phyloP scores from a whole-genome alignment of 2,888 invertebrate species.

The Leptinotarsa haldemani region DNA sequence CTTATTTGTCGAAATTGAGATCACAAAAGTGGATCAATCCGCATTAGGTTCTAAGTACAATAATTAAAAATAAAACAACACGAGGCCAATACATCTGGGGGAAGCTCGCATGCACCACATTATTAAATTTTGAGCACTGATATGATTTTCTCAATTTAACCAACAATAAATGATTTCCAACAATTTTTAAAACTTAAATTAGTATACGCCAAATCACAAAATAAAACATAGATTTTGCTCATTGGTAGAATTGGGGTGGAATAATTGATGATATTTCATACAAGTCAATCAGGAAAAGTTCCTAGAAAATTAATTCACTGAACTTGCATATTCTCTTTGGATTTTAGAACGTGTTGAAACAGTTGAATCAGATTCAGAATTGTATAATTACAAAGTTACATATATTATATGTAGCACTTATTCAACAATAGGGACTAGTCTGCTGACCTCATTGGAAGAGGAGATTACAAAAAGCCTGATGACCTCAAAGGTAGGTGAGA shows the following conservation, averaged over 20 bases:
- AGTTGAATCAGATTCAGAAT: too few relatives aligned
- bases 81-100: constrained; percentile 28
- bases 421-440: too few relatives aligned
- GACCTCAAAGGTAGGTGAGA: too few relatives aligned
- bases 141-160: constrained; percentile 40
- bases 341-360: too few relatives aligned
- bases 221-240: not conserved
- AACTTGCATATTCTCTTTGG: too few relatives aligned
- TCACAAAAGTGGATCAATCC: constrained; percentile 55
- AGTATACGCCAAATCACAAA: constrained; percentile 16
- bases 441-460: too few relatives aligned
- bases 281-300: too few relatives aligned
- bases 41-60: constrained; percentile 50
- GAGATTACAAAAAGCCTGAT: too few relatives aligned
- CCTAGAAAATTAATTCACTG: too few relatives aligned
- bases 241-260: not conserved
- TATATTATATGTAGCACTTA: too few relatives aligned
- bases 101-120: constrained; percentile 52
- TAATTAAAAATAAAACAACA: constrained; percentile 33
- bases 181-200: not conserved
- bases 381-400: too few relatives aligned
- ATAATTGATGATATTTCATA: not conserved
- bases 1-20: constrained; percentile 59
- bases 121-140: constrained; percentile 50
- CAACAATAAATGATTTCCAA: constrained; percentile 18